Evolutionary conservation across 2,797 vertebrate genomes (phyloP), one percentile per base, ranked within the genome.

Genomic region (Acanthurus leucopareius): DNA sequence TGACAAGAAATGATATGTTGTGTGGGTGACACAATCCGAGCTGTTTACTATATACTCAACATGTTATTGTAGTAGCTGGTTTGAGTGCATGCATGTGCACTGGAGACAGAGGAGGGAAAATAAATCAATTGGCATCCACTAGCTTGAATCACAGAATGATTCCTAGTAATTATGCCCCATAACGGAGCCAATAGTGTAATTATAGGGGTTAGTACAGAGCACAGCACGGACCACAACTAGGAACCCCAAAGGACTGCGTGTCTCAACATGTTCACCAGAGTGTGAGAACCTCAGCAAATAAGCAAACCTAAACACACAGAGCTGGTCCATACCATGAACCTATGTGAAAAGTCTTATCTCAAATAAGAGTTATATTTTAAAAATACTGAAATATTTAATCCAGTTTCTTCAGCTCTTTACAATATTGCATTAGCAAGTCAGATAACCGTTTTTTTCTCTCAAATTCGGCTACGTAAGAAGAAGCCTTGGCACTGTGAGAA

Each of bases 171-270:
- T 94, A 94, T 20, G 75, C 70, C 80, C 88, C 73, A 80, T 93
- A 90, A 92, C 77, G 64, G 84, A 93, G 90, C 87, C 93, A 92
- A 92, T 94, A 85, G 86, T 78, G 81, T 95, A 95, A 96, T 96
- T 96, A 42, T 42, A 95, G 81, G 87, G 90, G 94, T 94, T 95
- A 86, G 92, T 80, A 83, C 54, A 80, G 75, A 91, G 90, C 86
- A 89, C 77, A 94, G 89, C 84, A 74, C 87, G 89, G 91, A 91
- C 93, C 93, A 94, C 93, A 94, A 95, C 92, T 95, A 93, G 90
- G 89, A 91, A 94, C 90, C 94, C 87, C 88, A 47, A 19, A 92
- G 94, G 91, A 91, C 85, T 90, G 79, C 78, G 9, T 79, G 94
- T 92, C 94, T 92, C 87, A 86, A 91, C 94, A 88, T 84, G 94